Evolutionary conservation across 2,797 vertebrate species (phyloP).

Genomic region (Dryobates pubescens): DNA sequence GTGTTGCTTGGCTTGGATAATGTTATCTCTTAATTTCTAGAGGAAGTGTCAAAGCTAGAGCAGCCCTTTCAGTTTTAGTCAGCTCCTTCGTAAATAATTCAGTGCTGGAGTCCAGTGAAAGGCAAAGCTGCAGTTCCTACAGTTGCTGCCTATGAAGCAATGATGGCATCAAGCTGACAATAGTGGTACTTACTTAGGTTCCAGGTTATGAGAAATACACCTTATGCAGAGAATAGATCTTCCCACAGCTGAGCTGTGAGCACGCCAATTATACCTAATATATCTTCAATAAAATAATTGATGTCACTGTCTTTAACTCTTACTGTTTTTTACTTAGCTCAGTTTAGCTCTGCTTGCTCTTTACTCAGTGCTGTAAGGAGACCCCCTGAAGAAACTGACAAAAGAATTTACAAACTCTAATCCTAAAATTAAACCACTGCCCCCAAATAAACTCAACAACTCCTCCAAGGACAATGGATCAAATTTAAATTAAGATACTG

Average conservation of each 20-base stretch:
- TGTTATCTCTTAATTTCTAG: background rate
- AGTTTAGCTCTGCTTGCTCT: background rate
- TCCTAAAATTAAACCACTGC: background rate
- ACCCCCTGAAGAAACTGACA: background rate
- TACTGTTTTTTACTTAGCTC: background rate
- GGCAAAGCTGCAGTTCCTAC: constrained; percentile 24
- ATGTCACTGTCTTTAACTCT: background rate
- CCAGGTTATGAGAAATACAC: background rate
- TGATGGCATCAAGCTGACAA: background rate
- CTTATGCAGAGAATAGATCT: background rate
- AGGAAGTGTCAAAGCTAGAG: background rate
- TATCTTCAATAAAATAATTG: background rate
- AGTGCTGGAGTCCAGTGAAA: constrained; percentile 34
- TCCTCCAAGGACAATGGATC: background rate
- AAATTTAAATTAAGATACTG: background rate
- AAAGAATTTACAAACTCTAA: constrained; percentile 7
- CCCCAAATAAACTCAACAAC: background rate
- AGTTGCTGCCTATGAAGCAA: background rate
- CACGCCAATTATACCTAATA: background rate
- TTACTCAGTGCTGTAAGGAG: background rate
- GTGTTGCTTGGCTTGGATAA: background rate
- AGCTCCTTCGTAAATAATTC: constrained; percentile 49
- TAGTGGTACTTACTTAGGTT: background rate
- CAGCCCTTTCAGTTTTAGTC: constrained; percentile 21
- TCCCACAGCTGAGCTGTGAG: background rate